Conservation (phyloP, 64 coral and sea anemone species). For the Acropora tenuis region DNA sequence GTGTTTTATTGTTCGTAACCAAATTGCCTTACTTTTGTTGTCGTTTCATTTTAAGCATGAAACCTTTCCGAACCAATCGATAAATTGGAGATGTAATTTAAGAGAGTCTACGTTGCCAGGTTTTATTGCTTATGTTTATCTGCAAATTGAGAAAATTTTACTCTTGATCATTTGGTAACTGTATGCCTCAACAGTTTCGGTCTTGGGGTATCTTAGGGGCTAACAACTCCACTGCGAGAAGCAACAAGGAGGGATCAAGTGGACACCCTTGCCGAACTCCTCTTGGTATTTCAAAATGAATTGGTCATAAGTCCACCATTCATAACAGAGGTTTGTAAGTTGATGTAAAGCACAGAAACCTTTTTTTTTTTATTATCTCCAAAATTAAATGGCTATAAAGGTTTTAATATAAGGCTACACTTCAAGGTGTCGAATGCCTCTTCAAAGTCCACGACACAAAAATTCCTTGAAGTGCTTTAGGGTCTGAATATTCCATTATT, state of each 20-base stretch:
- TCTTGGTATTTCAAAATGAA: slow-evolving; percentile 6
- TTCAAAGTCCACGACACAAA: slow-evolving; percentile 14
- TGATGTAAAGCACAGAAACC: slow-evolving; percentile 5
- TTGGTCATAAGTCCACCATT: slow-evolving; percentile 18
- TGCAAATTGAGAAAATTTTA: slow-evolving; percentile 1
- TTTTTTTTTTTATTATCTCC: neutral
- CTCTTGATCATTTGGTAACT: neutral
- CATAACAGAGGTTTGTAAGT: neutral
- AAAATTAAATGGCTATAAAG: slow-evolving; percentile 22
- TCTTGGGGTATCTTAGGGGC: neutral
- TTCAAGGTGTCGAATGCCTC: slow-evolving; percentile 45
- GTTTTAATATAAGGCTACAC: slow-evolving; percentile 32
- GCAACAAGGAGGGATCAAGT: neutral
- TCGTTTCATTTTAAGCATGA: neutral
- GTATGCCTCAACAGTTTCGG: neutral
- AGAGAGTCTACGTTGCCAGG: neutral
- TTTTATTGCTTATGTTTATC: neutral
- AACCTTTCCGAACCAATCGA: neutral
- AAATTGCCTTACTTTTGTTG: neutral
- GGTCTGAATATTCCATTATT: slow-evolving; percentile 13
- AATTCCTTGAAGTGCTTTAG: slow-evolving; percentile 33
- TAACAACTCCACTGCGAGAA: neutral
- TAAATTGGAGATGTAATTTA: neutral
- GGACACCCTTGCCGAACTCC: neutral
- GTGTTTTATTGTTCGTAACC: neutral